A percentile compares a stretch with the other conserved stretches of the same genome.
Conservation (phyloP, 2,888 invertebrate genomes). For the Cataglyphis albicans region DNA sequence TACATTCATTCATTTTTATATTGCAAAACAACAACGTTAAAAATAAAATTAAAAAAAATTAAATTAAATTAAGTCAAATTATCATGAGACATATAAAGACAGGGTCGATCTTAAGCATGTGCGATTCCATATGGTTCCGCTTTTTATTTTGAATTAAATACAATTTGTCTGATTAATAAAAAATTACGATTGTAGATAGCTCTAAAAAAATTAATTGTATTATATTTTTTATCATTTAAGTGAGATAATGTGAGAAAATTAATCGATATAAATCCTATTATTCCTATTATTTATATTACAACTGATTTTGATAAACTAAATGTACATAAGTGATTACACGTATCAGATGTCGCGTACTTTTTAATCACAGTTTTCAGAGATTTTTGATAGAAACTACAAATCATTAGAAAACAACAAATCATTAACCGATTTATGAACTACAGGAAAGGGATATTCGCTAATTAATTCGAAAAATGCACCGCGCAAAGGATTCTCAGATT, state of each 20-base stretch:
- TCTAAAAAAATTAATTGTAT: too few relatives aligned
- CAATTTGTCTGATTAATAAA: too few relatives aligned
- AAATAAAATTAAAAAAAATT: not conserved
- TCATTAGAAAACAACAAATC: slow-evolving; percentile 1
- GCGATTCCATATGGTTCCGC: too few relatives aligned
- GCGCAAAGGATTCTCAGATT: slow-evolving; percentile 12
- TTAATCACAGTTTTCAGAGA: not conserved
- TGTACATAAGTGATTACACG: too few relatives aligned
- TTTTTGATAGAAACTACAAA: not conserved
- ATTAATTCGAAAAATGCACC: slow-evolving; percentile 41
- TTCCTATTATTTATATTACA: too few relatives aligned
- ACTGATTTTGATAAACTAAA: not conserved
- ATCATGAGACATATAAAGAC: not conserved
- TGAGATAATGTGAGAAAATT: too few relatives aligned
- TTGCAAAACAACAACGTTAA: not conserved
- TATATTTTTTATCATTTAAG: too few relatives aligned
- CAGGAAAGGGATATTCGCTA: slow-evolving; percentile 38
- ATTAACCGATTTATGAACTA: slow-evolving; percentile 24
- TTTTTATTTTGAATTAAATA: too few relatives aligned
- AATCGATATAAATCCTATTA: too few relatives aligned
- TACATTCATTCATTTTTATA: slow-evolving; percentile 15
- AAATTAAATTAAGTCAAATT: slow-evolving; percentile 3
- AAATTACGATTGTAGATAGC: too few relatives aligned
- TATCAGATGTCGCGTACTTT: not conserved
- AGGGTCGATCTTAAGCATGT: too few relatives aligned